Base-by-base conservation (phyloP, 2,888 invertebrate genomes). In the Acleris literana region DNA sequence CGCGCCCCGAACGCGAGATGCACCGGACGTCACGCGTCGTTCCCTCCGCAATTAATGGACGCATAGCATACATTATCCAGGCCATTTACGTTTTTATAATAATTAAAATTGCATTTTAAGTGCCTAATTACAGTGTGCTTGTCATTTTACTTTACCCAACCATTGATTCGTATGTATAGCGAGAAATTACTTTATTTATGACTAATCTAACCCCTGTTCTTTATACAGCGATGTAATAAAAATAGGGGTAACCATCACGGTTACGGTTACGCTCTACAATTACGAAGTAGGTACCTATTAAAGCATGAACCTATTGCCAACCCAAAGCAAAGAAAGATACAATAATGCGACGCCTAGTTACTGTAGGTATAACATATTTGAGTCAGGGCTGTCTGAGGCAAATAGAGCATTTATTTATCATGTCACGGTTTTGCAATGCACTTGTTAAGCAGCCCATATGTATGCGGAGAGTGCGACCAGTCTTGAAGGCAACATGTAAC, bases 381-480 rank as follows among this genome's bases (percentile, higher is more conserved):
- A 49, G 49, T 49, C 49, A 49, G 49, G 49, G 49, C 49, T 49
- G 49, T 46, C n/a, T 46, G 20, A 18, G 39, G 63, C 63, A 64
- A 65, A 62, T 48, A 56, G 62, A 62, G 57, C 68, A 68, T 68
- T 68, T 62, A 55, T 65, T 25, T 18, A 43, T 43, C 63, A 52
- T 63, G 65, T 63, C 69, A 69, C 66, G 66, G 49, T 46, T 55
- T 65, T 33, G 65, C 65, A 65, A 66, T 55, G 63, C 64, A 59
- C 51, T 59, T 20, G 51, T 17, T 65, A 69, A 67, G 29, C 59
- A 69, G 60, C 65, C 39, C 18, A 49, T 69, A 20, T 53, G 63
- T 66, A 69, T 69, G 69, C 69, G 60, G 16, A 22, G 43, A n/a
- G 20, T 16, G 22, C 39, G 51, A 11, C 46, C 16, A 39, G 43